These are phyloP conservation scores for Thamnaconus septentrionalis DNA, from an alignment of 2,113 vertebrate genomes.

Conservation along the genomic window DNA sequence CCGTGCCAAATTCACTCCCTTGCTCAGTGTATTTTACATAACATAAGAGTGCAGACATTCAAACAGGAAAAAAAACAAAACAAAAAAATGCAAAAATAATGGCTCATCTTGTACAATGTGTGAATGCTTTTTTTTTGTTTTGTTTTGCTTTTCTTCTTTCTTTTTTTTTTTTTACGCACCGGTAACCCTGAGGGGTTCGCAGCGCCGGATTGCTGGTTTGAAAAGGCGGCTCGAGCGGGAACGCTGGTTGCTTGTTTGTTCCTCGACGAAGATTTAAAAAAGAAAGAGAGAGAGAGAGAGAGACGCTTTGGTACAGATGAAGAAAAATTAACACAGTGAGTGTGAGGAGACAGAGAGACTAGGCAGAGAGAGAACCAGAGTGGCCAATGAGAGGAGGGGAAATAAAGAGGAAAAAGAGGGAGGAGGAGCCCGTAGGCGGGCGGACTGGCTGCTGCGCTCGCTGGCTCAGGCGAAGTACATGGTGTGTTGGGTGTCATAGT, in stretches of 20 bases:
- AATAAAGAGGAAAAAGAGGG: constrained; percentile 10
- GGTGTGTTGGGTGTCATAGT: constrained; percentile 98
- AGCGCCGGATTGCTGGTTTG: constrained; percentile 91
- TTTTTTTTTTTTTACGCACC: constrained; percentile 75
- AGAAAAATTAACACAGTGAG: constrained; percentile 46
- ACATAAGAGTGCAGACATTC: constrained; percentile 72
- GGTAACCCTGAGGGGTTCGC: constrained; percentile 74
- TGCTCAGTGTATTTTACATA: constrained; percentile 75
- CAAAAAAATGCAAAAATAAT: constrained; percentile 74
- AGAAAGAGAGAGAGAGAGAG: constrained; percentile 3
- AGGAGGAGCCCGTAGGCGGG: constrained; percentile 29
- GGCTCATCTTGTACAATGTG: constrained; percentile 82
- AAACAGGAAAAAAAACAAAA: constrained; percentile 70
- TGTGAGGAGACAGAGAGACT: constrained; percentile 32
- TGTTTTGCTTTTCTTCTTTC: constrained; percentile 4
- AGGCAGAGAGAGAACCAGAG: neutral
- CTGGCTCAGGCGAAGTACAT: constrained; percentile 96
- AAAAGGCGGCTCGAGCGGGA: constrained; percentile 75
- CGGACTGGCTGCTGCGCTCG: constrained; percentile 47
- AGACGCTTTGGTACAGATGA: constrained; percentile 73
- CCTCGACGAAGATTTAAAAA: constrained; percentile 16
- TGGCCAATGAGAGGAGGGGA: neutral
- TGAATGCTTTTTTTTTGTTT: constrained; percentile 48
- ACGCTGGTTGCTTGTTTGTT: constrained; percentile 53
- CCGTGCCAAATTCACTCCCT: constrained; percentile 62